Base-by-base conservation (phyloP, 2,888 invertebrate genomes). In the Cenopis cana region DNA sequence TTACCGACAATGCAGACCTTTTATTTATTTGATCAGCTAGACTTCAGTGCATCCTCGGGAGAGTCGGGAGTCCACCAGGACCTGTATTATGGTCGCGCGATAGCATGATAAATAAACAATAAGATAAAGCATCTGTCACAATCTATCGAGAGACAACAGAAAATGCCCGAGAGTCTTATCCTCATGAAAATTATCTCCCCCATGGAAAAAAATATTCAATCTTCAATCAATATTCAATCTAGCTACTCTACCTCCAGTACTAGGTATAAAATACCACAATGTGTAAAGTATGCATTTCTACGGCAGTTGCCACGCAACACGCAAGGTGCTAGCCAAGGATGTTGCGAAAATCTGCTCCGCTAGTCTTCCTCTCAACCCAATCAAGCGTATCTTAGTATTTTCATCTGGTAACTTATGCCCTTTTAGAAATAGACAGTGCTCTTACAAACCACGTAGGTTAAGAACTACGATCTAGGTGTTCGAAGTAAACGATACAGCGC, bases 321-420 rank as follows among this genome's bases (percentile, higher is more conserved):
- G 71, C 67, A 67, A 71, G 71, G 71, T 71, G 71, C 71, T 49
- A 2, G 24, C 41, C 54, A 14, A 67, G 71, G 71, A 71, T 71
- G 60, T 71, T 71, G 71, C 71, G 70, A 71, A 67, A 71, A 61
- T 67, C 65, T 33, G 70, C 60, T 56, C 60, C 41, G 36, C 55
- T 71, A 29, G n/a, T 14, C 18, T 33, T 8, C 52, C 12, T 29
- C 62, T 52, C 3, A 6, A 33, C 20, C 33, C 8, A 20, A 54
- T 14, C 54, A 3, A 20, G n/a, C 24, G 38, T 64, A 52, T 36
- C 36, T 36, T 10, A 18, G 0, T 62, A 36, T 12, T 9, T 6
- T 14, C 14, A 0, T n/a, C 6, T 11, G 1, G 18, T 33, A 5
- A 24, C 33, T n/a, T 38, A 54, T 6, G 64, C 14, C 36, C 14